Percentiles rank a stretch among this genome's conserved stretches.
Evolutionary conservation across 2,797 vertebrate species (phyloP).

Genomic region (Enteromius afrohamiltoni): DNA sequence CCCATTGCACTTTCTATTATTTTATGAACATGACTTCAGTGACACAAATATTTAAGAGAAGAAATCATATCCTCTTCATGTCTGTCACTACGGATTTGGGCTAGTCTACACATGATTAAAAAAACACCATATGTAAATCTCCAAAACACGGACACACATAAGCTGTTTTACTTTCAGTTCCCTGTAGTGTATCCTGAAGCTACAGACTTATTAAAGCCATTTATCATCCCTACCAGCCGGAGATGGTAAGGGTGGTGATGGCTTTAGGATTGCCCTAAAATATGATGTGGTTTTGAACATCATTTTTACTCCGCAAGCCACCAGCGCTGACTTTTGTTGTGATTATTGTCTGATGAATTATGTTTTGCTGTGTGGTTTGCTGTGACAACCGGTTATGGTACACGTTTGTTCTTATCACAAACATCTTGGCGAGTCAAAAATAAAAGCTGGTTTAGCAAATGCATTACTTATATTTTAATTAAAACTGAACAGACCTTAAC

Average conservation of each 20-base stretch:
- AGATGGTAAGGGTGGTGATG: conserved; percentile 55
- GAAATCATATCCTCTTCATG: neutral
- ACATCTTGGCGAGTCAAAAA: neutral
- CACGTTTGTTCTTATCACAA: neutral
- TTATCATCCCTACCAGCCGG: conserved; percentile 65
- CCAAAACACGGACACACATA: conserved; percentile 63
- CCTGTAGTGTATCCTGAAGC: conserved; percentile 66
- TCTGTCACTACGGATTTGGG: conserved; percentile 48
- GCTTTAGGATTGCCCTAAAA: conserved; percentile 53
- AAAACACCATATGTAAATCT: conserved; percentile 64
- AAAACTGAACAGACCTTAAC: neutral
- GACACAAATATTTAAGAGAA: neutral
- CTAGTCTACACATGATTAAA: conserved; percentile 69
- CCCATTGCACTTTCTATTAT: neutral
- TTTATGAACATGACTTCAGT: neutral
- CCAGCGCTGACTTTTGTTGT: conserved; percentile 52
- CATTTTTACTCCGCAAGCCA: conserved; percentile 33
- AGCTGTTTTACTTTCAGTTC: conserved; percentile 71
- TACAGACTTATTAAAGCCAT: conserved; percentile 75
- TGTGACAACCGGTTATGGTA: conserved; percentile 7
- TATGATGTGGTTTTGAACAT: conserved; percentile 54
- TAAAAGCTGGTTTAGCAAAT: neutral
- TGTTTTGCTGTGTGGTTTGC: conserved; percentile 13
- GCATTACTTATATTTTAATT: neutral
- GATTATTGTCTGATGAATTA: conserved; percentile 46